A percentile compares a stretch with the other conserved stretches of the same genome.
Evolutionary conservation across 2,888 invertebrate species (phyloP).

Genomic region (Agonopterix arenella): DNA sequence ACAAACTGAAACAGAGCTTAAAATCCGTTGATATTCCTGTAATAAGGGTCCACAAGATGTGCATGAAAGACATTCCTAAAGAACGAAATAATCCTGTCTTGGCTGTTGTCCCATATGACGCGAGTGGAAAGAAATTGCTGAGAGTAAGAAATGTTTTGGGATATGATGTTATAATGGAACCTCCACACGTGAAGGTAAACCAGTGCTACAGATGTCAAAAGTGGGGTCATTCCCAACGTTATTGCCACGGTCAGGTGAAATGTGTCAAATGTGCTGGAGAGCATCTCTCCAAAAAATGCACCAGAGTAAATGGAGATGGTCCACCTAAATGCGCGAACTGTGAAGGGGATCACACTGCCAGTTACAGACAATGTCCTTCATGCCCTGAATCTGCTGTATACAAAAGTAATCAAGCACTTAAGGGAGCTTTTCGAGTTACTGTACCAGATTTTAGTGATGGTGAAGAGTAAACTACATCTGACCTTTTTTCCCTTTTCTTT

Average conservation of each 20-base stretch:
- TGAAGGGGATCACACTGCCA: conserved; percentile 41
- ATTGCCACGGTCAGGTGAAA: conserved; percentile 40
- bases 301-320: conserved; percentile 19
- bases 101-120: conserved; percentile 37
- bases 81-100: conserved; percentile 30
- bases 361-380: conserved; percentile 33
- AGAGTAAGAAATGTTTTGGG: conserved; percentile 31
- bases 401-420: conserved; percentile 6
- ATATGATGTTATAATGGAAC: conserved; percentile 38
- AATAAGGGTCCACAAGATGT: conserved; percentile 44
- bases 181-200: conserved; percentile 29
- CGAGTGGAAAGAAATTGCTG: conserved; percentile 31
- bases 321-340: conserved; percentile 54
- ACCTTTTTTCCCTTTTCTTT: no score
- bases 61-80: conserved; percentile 19
- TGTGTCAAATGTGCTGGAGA: conserved; percentile 59
- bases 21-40: conserved; percentile 37
- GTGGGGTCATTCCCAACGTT: conserved; percentile 56
- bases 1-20: conserved; percentile 30
- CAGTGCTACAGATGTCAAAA: conserved; percentile 60
- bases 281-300: conserved; percentile 44
- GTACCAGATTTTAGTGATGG: no score
- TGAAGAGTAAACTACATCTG: no score
- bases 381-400: conserved; percentile 25
- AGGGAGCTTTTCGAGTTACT: no score